phyloP scores from a whole-genome alignment of 1,140 invertebrate species.

The Carcinoscorpius rotundicauda region DNA sequence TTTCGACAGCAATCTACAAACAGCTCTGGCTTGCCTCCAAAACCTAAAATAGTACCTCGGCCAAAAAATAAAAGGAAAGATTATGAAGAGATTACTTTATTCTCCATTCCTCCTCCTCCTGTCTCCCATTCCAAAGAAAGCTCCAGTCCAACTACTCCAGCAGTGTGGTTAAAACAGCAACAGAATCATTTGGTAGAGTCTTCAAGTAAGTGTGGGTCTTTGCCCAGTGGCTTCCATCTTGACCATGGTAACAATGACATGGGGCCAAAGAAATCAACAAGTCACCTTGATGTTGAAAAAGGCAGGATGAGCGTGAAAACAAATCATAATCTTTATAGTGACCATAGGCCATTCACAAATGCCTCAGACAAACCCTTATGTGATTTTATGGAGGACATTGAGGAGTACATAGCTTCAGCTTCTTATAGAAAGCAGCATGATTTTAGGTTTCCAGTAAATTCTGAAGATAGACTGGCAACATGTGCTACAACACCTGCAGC shows the following conservation, averaged over 20 bases:
- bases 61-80: no score
- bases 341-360: conserved; percentile 52
- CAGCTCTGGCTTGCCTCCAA: no score
- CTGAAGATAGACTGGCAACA: no score
- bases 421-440: conserved; percentile 20
- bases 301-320: not conserved
- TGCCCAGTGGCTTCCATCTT: conserved; percentile 61
- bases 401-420: conserved; percentile 38
- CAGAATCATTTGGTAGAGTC: conserved; percentile 37
- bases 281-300: not conserved
- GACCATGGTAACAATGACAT: conserved; percentile 9
- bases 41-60: no score
- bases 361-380: conserved; percentile 47
- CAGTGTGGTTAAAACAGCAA: conserved; percentile 47
- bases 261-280: not conserved
- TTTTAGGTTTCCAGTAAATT: not conserved
- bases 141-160: conserved; percentile 40
- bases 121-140: conserved; percentile 2
- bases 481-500: no score
- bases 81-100: no score
- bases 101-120: no score
- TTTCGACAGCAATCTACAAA: conserved; percentile 6
- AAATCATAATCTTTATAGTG: not conserved
- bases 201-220: conserved; percentile 51
- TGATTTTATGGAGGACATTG: conserved; percentile 22